Evolutionary conservation across 2,888 invertebrate genomes (phyloP), one percentile per base, ranked within the genome.

Genomic region (Rhamnusium bicolor): DNA sequence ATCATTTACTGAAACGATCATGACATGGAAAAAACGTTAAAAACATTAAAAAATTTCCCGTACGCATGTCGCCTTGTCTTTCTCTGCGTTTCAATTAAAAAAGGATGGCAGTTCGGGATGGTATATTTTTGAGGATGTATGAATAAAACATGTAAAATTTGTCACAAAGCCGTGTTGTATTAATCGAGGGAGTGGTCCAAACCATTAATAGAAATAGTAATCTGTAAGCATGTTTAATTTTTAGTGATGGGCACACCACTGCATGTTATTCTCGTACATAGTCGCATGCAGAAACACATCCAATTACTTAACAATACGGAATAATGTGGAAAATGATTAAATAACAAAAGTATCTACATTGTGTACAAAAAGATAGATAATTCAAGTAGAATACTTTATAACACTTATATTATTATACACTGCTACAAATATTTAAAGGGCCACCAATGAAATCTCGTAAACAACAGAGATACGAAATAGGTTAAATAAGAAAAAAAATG

Each of bases 101-200:
- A 14, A 19, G 18, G 46, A 63, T 8, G 32, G 21, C 16, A n/a
- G 16, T 32, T 21, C 3, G 24, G 24, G 47, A 29, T 49, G 29
- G 49, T 53, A 14, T 12, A 16, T 60, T 24, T 51, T 32, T 62
- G 71, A 19, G 49, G 56, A 56, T 49, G 46, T 61, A 79, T 79
- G 81, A 80, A 81, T 80, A 80, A 80, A 81, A 81, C 79, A 80
- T 79, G 77, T 68, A 76, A 78, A 79, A 81, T 81, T 81, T 81
- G 81, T 81, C 81, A 81, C 74, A 76, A 76, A 79, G 73, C 78
- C 78, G 77, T 81, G 80, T 81, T 76, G 78, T 77, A 79, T 77
- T 81, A 81, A 80, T 79, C 80, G 81, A 79, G 81, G 81, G 80
- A 75, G 81, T 81, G 81, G 77, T 73, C 69, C 73, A 58, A 76